Evolutionary conservation across 2,113 vertebrate genomes (phyloP), one percentile per base, ranked within the genome.

Genomic region (Leptosomus discolor): DNA sequence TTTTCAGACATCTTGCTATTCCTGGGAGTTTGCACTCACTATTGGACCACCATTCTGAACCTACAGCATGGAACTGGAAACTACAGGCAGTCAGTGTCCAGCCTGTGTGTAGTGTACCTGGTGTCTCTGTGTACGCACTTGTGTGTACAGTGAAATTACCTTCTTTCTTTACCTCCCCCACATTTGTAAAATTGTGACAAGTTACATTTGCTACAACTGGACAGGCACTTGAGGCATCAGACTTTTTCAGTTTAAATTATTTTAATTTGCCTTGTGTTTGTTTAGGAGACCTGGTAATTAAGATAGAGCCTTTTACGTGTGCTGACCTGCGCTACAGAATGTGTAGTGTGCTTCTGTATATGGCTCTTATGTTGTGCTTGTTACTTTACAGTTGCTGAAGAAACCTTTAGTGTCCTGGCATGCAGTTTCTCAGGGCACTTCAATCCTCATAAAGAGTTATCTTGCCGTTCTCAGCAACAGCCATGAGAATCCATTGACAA

Each of bases 11-110:
- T 74, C 34, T 87, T 39, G 6, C 13, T 21, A 3, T 48, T 22
- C 5, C 16, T 30, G 45, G 63, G 54, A 76, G 69, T 23, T 3
- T 76, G 43, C 14, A 3, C 26, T 57, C n/a, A n/a, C n/a, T n/a
- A 8, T 58, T 60, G 50, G 67, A 14, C 36, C n/a, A 8, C 5
- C 0, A 1, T 29, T 92, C 29, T 27, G 41, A 80, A 41, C 46
- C 18, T 77, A 8, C 7, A 1, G 30, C 1, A 1, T 15, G 0
- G 0, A 19, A 2, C 0, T 80, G 58, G 79, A 21, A 43, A 17
- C 34, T 37, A 39, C 82, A 74, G 64, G 27, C 50, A 27, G 50
- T 11, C 19, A 9, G 22, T 15, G 26, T 51, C 37, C 41, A 75
- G 41, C 65, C 70, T 24, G 15, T 30, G 24, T 13, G 41, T 24